A percentile compares a stretch with the other conserved stretches of the same genome.
These are phyloP conservation scores for Geranospiza caerulescens DNA, from an alignment of 2,797 vertebrate genomes.

Conservation along the genomic window DNA sequence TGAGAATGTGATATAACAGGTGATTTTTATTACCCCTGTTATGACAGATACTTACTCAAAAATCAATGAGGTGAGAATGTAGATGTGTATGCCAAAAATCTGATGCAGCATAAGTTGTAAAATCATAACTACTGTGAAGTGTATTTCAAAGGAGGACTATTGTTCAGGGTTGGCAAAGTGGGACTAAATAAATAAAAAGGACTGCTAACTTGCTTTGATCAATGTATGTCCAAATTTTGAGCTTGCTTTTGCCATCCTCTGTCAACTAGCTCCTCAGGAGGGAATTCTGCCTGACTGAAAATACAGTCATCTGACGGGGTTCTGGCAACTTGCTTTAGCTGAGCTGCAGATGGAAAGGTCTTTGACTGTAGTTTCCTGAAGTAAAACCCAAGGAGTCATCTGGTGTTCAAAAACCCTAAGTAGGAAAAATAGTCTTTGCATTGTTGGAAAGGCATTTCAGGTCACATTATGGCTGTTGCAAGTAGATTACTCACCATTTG, in stretches of 20 bases:
- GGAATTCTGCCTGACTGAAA: not conserved
- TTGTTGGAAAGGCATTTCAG: not conserved
- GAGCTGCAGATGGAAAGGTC: not conserved
- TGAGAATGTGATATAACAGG: not conserved
- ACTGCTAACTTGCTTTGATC: not conserved
- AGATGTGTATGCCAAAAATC: not conserved
- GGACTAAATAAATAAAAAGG: not conserved
- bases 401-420: not conserved
- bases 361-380: not conserved
- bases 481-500: not conserved
- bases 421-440: not conserved
- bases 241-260: not conserved
- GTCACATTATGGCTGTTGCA: not conserved
- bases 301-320: not conserved
- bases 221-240: not conserved
- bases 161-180: not conserved
- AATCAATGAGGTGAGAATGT: not conserved
- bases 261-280: not conserved
- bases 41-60: not conserved
- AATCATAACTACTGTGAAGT: not conserved
- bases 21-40: not conserved
- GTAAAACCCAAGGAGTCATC: not conserved
- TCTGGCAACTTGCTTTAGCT: not conserved
- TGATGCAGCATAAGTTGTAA: not conserved
- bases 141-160: not conserved